Conservation (phyloP, 2,113 vertebrate species). For the Datnioides undecimradiatus region DNA sequence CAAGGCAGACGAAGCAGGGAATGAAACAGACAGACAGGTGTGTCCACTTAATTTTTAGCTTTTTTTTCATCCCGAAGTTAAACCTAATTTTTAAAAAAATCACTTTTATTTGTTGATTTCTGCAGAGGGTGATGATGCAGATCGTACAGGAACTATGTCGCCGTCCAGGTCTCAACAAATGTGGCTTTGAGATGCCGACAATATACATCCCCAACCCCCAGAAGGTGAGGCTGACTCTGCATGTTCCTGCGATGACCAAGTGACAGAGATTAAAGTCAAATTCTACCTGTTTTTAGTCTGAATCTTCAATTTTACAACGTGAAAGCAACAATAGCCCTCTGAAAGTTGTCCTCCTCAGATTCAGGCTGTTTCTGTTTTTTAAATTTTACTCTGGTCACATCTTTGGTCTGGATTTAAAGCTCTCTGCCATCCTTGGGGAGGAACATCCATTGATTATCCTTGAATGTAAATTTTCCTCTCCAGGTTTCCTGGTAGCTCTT, state of each 20-base stretch:
- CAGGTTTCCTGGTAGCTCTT: conserved; percentile 5
- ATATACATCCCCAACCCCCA: conserved; percentile 88
- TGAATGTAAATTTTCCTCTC: conserved; percentile 46
- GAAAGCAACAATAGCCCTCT: background rate
- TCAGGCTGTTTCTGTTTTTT: background rate
- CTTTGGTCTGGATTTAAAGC: conserved; percentile 28
- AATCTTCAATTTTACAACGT: background rate
- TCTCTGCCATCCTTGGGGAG: background rate
- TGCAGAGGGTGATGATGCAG: conserved; percentile 89
- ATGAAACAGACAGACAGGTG: conserved; percentile 85
- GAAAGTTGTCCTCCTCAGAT: background rate
- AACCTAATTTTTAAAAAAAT: background rate
- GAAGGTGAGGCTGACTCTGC: conserved; percentile 72
- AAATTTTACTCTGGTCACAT: conserved; percentile 7
- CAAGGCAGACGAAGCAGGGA: conserved; percentile 85
- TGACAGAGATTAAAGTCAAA: background rate
- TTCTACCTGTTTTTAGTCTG: background rate
- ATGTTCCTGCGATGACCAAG: too few relatives aligned
- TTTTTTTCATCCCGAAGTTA: background rate
- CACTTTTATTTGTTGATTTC: background rate
- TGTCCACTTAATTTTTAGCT: background rate
- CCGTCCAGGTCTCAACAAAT: conserved; percentile 87
- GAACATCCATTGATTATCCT: conserved; percentile 35
- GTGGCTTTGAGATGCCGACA: conserved; percentile 88
- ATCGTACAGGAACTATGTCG: conserved; percentile 88